Evolutionary conservation across 2,797 vertebrate species (phyloP).

Genomic region (Anguilla megastoma): DNA sequence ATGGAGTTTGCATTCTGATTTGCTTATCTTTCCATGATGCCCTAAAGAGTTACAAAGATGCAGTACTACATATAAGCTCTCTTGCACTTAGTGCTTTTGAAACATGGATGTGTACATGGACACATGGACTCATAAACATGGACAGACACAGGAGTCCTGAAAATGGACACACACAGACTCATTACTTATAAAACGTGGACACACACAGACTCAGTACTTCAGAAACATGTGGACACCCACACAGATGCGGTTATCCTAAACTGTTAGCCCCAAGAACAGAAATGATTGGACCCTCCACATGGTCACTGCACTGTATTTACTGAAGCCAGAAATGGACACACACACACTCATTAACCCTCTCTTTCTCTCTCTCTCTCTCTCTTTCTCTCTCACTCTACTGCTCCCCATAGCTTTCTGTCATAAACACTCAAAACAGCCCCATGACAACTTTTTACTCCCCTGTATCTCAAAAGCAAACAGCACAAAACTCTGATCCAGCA

Average conservation of each 20-base stretch:
- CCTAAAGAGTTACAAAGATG: conserved; percentile 10
- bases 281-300: conserved; percentile 34
- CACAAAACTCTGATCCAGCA: conserved; percentile 26
- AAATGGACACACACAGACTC: conserved; percentile 22
- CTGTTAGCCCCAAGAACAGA: background rate
- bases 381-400: conserved; percentile 1
- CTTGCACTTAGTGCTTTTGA: background rate
- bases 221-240: conserved; percentile 40
- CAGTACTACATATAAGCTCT: background rate
- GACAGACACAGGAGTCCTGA: background rate
- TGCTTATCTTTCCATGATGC: background rate
- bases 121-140: background rate
- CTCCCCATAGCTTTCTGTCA: background rate
- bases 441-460: conserved; percentile 5
- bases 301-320: conserved; percentile 45
- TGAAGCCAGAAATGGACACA: conserved; percentile 40
- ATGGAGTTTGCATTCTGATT: background rate
- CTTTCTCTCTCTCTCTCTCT: background rate
- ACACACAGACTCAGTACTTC: conserved; percentile 22
- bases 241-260: background rate
- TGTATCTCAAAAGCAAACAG: background rate
- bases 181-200: background rate
- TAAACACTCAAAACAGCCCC: background rate
- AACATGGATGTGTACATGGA: conserved; percentile 29
- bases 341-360: conserved; percentile 36